These are phyloP conservation scores for Pygoscelis adeliae DNA, from an alignment of 2,113 vertebrate genomes.

Conservation along the genomic window DNA sequence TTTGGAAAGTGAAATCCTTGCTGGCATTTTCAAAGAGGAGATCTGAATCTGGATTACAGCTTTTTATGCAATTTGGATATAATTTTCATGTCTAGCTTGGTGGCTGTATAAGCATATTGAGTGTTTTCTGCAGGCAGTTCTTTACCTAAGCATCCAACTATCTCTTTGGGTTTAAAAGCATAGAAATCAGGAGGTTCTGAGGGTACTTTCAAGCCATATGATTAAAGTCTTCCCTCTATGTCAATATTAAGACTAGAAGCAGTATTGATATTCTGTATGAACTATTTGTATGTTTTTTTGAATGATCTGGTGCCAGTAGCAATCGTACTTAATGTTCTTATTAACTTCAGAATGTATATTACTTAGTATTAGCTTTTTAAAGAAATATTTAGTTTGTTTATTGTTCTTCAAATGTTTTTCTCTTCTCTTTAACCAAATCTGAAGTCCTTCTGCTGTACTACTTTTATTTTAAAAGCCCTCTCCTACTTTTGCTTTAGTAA, in stretches of 20 bases:
- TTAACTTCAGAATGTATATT: neutral
- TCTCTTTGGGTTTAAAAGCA: neutral
- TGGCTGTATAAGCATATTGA: neutral
- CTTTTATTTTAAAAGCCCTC: neutral
- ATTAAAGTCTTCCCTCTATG: neutral
- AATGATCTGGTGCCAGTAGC: neutral
- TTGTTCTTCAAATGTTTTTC: slow-evolving; percentile 42
- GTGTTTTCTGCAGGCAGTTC: slow-evolving; percentile 1
- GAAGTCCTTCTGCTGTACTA: slow-evolving; percentile 2
- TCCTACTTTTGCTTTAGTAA: neutral
- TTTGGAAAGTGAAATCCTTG: slow-evolving; percentile 47
- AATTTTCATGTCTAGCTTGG: slow-evolving; percentile 52
- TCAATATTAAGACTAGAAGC: neutral
- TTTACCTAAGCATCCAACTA: neutral
- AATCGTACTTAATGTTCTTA: neutral
- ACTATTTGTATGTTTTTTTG: neutral
- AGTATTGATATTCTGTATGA: neutral
- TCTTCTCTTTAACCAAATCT: neutral
- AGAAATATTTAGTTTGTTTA: slow-evolving; percentile 32
- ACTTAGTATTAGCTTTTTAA: neutral
- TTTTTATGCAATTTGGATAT: slow-evolving; percentile 35
- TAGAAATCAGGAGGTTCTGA: neutral
- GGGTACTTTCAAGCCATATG: neutral
- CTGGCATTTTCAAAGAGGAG: slow-evolving; percentile 31
- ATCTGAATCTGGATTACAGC: slow-evolving; percentile 45